Evolutionary conservation across 92 coral and sea anemone species (phyloP).

Genomic region (Porites lobata): DNA sequence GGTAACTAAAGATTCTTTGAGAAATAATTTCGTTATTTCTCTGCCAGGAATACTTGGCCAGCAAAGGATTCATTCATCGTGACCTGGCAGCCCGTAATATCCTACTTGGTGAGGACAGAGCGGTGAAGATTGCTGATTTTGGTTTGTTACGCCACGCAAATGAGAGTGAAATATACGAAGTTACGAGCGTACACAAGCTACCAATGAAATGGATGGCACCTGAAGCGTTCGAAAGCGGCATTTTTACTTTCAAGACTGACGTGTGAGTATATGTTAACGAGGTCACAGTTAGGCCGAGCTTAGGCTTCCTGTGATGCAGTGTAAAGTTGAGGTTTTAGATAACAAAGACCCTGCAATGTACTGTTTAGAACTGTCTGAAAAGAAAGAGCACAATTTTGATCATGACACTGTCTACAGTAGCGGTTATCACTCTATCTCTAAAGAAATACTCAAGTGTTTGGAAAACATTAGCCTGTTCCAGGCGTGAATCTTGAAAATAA

Average conservation of each 20-base stretch:
- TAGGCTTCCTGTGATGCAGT: no score
- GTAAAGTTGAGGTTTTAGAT: no score
- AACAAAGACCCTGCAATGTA: no score
- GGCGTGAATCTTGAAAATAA: no score
- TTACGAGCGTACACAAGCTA: background rate
- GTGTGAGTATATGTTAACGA: background rate
- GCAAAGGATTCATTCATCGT: conserved; percentile 37
- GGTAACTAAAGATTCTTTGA: background rate
- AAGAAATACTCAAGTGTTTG: no score
- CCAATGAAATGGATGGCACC: background rate
- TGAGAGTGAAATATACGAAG: background rate
- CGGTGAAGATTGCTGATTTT: conserved; percentile 39
- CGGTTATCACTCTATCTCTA: no score
- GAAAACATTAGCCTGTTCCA: no score
- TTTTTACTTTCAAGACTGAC: background rate
- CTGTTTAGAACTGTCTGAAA: no score
- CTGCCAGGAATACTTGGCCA: conserved; percentile 26
- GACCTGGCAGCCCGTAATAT: conserved; percentile 44
- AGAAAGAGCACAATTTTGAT: no score
- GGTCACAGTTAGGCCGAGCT: no score
- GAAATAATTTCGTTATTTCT: background rate
- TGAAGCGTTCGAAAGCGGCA: background rate
- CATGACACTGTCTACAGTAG: no score
- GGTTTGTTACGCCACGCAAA: conserved; percentile 23
- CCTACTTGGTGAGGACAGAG: conserved; percentile 29